A percentile compares a stretch with the other conserved stretches of the same genome.
Evolutionary conservation across 2,888 invertebrate genomes (phyloP).

Genomic region (Sinodicranocentrus sp.): DNA sequence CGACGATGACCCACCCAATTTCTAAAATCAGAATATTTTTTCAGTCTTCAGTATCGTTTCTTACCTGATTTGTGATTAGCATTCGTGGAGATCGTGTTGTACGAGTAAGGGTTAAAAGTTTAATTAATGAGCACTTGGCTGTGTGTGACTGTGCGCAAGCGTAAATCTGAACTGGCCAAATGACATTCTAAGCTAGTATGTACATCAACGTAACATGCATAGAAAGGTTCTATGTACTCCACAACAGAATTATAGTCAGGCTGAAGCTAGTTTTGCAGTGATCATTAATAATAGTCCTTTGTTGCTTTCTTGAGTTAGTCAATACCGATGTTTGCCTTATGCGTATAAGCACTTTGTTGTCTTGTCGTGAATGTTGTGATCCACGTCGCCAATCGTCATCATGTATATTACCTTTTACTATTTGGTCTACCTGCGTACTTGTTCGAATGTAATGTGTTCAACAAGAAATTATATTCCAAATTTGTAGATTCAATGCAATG

Average conservation of each 20-base stretch:
- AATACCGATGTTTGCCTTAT: too few relatives aligned
- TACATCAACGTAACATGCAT: conserved; percentile 1
- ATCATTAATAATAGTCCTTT: conserved; percentile 39
- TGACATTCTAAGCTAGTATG: too few relatives aligned
- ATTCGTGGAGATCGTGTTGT: conserved; percentile 42
- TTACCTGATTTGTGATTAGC: too few relatives aligned
- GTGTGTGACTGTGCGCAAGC: too few relatives aligned
- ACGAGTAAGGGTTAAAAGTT: conserved; percentile 38
- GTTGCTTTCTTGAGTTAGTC: conserved; percentile 16
- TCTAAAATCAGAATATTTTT: too few relatives aligned
- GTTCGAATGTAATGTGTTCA: background rate
- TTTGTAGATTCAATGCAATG: conserved; percentile 28
- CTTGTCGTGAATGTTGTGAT: background rate
- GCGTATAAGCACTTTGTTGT: too few relatives aligned
- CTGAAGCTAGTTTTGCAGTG: conserved; percentile 27
- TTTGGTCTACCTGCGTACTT: background rate
- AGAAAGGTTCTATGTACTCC: background rate
- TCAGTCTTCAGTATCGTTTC: too few relatives aligned
- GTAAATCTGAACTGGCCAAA: too few relatives aligned
- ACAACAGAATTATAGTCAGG: background rate
- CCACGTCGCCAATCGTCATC: background rate
- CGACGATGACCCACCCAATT: too few relatives aligned
- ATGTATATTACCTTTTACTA: conserved; percentile 34
- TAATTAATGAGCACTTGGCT: conserved; percentile 43
- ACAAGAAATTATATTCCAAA: conserved; percentile 42